phyloP scores from a whole-genome alignment of 2,113 vertebrate species.

The Microtus montanus region DNA sequence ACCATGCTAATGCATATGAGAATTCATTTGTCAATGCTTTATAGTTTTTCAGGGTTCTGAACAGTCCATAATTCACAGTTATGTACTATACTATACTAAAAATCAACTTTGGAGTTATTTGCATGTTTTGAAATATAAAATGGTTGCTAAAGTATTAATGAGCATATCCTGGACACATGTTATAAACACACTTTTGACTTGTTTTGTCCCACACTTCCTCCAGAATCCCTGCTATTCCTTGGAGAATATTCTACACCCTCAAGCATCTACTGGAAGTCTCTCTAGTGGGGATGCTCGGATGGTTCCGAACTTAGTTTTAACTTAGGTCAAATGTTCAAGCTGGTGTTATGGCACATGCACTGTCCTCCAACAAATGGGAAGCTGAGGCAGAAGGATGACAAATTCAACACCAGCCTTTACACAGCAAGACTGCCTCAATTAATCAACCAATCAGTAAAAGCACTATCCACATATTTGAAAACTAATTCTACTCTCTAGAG shows the following conservation, averaged over 20 bases:
- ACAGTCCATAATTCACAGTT: neutral
- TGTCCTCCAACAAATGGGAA: neutral
- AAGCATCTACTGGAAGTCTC: neutral
- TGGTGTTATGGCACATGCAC: too few species aligned
- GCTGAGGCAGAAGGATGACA: too few species aligned
- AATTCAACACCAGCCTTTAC: neutral
- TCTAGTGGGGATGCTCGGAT: neutral
- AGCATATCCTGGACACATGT: neutral
- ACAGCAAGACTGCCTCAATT: neutral
- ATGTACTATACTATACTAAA: neutral
- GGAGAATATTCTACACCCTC: neutral
- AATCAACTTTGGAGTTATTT: neutral
- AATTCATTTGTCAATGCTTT: neutral
- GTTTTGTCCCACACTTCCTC: neutral
- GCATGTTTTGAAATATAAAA: neutral
- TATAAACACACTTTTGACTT: neutral
- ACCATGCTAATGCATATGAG: neutral
- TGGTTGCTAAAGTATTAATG: neutral
- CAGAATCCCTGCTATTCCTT: neutral
- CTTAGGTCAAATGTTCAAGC: neutral
- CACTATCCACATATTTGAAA: neutral
- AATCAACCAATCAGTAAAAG: neutral
- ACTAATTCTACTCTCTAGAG: neutral
- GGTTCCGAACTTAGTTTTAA: neutral
- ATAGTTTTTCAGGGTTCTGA: neutral